phyloP scores from a whole-genome alignment of 2,888 invertebrate genomes.

The Callosobruchus maculatus region DNA sequence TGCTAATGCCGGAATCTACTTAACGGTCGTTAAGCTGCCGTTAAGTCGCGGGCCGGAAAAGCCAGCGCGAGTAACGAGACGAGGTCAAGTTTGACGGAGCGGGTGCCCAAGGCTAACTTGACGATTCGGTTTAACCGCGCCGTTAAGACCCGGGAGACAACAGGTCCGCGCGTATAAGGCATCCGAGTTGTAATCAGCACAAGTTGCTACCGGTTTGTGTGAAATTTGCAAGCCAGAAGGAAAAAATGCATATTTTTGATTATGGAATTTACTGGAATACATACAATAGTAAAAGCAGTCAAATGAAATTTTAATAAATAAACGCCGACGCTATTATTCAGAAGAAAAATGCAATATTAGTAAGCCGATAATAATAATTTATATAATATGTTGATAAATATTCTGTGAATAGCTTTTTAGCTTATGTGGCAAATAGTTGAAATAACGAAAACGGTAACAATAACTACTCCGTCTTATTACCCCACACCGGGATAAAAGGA shows the following conservation, averaged over 20 bases:
- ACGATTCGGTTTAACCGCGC: neutral
- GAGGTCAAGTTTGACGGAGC: neutral
- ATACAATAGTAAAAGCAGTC: too few relatives aligned
- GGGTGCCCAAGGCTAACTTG: neutral
- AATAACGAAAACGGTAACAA: too few relatives aligned
- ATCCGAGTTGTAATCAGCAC: neutral
- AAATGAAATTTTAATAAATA: too few relatives aligned
- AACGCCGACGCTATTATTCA: too few relatives aligned
- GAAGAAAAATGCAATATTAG: too few relatives aligned
- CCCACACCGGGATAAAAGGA: too few relatives aligned
- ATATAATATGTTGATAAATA: too few relatives aligned
- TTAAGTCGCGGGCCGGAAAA: neutral
- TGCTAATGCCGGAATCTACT: neutral
- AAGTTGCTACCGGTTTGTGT: neutral
- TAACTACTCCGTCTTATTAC: too few relatives aligned
- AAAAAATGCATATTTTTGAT: neutral
- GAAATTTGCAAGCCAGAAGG: neutral
- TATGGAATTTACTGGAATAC: neutral
- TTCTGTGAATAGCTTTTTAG: too few relatives aligned
- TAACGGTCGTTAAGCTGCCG: neutral
- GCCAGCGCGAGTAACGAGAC: neutral
- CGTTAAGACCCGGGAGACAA: neutral
- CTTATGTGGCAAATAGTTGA: too few relatives aligned
- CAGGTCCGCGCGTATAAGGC: neutral
- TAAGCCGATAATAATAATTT: too few relatives aligned